These are phyloP conservation scores for Lottia gigantea DNA, from an alignment of 2,888 invertebrate genomes.

Conservation along the genomic window DNA sequence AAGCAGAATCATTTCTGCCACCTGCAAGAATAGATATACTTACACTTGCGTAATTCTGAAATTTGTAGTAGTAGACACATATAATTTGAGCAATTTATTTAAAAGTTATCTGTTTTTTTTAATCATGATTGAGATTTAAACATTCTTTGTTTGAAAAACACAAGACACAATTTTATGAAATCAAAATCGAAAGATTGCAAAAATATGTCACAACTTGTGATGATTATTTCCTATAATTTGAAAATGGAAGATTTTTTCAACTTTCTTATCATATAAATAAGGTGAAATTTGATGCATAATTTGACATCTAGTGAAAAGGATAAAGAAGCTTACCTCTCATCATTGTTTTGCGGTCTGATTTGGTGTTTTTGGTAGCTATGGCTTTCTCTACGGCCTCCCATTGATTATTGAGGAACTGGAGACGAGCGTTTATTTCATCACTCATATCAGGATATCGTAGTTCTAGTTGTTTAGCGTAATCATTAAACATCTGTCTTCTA, in stretches of 20 bases:
- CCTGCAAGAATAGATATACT: neutral
- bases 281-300: no score
- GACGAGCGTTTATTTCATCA: conserved; percentile 79
- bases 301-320: neutral
- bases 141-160: no score
- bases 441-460: conserved; percentile 74
- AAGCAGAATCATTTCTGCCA: no score
- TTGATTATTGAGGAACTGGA: conserved; percentile 81
- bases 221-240: no score
- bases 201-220: no score
- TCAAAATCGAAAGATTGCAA: no score
- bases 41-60: conserved; percentile 8
- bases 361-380: conserved; percentile 71
- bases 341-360: conserved; percentile 57
- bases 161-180: no score
- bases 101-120: no score
- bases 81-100: no score
- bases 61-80: neutral
- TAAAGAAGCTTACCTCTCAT: conserved; percentile 54
- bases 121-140: no score
- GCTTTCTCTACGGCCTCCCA: conserved; percentile 82
- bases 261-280: no score
- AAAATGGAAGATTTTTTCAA: no score
- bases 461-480: conserved; percentile 81
- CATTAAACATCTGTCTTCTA: conserved; percentile 80